Base-by-base conservation (phyloP, 2,888 invertebrate species). In the Silvanus unidentatus region DNA sequence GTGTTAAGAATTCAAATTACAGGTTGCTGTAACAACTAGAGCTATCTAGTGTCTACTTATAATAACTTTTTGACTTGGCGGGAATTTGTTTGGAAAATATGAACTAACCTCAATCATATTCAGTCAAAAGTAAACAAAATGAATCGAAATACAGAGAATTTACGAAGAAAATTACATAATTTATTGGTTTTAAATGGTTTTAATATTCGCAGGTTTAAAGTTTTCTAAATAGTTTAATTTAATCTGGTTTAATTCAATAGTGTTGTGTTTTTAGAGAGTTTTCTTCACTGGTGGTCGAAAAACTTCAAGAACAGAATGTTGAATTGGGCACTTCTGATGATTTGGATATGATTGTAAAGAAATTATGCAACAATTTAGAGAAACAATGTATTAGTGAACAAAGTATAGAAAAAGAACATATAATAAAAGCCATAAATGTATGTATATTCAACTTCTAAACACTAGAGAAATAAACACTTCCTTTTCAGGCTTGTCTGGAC, bases 131-230 rank as follows among this genome's bases (percentile, higher is more conserved):
- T 32, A 9, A 32, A 32, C 32, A 12, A 32, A 6, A 28, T 8
- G 8, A 28, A 10, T 28, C 10, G 28, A 10, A 28, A 28, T n/a
- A 56, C 70, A 36, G 76, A 78, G 57, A 73, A 69, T 63, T 65
- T 83, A 45, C 77, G 78, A 34, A 75, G 74, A 54, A 80, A 80
- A 62, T 75, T 88, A 6, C 78, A 79, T 57, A 79, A 75, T 58
- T 78, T 81, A 0, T 86, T 90, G 53, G 86, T 87, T 69, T 71
- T 90, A 16, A 83, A 84, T 66, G 89, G 90, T 16, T 85, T 86
- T 54, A 76, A 77, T 1, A 77, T 89, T 42, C 77, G 86, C 54
- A 80, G 77, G 73, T 77, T 69, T 54, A 46, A 47, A 37, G 16
- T 27, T 34, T n/a, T 10, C 3, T 13, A 6, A 14, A 5, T 5